Conservation (phyloP, 2,113 vertebrate species). For the Leucoraja erinaceus region DNA sequence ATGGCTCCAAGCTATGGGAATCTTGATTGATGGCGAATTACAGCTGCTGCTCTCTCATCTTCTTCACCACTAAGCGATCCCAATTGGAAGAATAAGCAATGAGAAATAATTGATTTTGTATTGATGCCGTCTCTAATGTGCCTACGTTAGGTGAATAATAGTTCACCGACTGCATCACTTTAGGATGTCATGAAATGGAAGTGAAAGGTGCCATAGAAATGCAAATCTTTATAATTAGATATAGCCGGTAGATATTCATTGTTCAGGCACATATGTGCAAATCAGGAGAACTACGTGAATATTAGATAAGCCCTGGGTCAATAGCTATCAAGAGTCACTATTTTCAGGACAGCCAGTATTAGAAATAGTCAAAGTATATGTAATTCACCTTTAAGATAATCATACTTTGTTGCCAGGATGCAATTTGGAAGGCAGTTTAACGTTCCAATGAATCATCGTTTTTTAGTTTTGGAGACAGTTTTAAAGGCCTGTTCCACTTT, state of each 20-base stretch:
- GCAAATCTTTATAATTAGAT: background rate
- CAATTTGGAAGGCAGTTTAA: background rate
- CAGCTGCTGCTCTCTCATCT: background rate
- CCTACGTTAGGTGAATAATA: no score
- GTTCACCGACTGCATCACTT: no score
- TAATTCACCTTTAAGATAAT: background rate
- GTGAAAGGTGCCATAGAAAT: no score
- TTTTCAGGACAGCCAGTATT: background rate
- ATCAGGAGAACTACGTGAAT: background rate
- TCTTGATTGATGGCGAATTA: background rate
- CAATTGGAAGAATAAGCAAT: background rate
- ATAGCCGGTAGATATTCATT: background rate
- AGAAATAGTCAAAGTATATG: background rate
- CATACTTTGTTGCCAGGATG: background rate
- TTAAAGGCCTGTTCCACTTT: no score
- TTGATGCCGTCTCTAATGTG: background rate
- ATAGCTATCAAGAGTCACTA: background rate
- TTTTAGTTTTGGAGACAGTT: no score
- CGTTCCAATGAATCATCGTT: background rate
- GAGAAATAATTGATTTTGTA: background rate
- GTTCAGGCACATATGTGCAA: background rate
- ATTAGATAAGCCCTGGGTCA: background rate
- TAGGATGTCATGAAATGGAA: no score
- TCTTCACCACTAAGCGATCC: background rate
- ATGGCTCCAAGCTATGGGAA: background rate